Evolutionary conservation across 2,888 invertebrate genomes (phyloP).

Genomic region (Zygaena filipendulae): DNA sequence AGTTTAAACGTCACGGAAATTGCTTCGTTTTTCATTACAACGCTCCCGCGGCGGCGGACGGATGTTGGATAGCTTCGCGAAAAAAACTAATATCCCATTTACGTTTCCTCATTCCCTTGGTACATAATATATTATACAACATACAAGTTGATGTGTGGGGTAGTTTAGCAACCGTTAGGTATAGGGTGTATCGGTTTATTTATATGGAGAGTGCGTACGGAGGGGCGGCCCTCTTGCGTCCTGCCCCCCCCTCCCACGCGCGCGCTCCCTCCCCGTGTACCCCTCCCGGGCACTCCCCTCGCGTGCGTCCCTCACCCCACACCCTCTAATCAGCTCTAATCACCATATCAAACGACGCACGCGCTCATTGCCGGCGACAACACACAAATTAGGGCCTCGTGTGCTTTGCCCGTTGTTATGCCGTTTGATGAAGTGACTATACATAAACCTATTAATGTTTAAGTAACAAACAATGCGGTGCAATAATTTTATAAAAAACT

Average conservation of each 20-base stretch:
- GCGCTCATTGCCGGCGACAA: conserved; percentile 61
- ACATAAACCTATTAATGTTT: no score
- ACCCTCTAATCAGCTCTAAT: conserved; percentile 66
- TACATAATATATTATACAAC: conserved; percentile 18
- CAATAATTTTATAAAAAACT: no score
- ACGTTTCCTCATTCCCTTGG: conserved; percentile 41
- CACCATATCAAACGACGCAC: conserved; percentile 68
- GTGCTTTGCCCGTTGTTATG: conserved; percentile 21
- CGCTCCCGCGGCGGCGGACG: conserved; percentile 36
- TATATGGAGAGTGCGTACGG: conserved; percentile 58
- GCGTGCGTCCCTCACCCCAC: conserved; percentile 24
- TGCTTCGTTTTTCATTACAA: conserved; percentile 55
- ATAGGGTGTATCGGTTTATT: conserved; percentile 60
- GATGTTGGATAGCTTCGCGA: conserved; percentile 42
- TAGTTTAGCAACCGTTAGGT: conserved; percentile 33
- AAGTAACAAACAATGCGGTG: no score
- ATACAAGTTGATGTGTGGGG: conserved; percentile 28
- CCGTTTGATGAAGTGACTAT: no score
- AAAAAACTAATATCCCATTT: conserved; percentile 60
- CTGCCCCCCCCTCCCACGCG: conserved; percentile 26
- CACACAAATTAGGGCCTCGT: conserved; percentile 46
- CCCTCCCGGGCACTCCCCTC: conserved; percentile 29
- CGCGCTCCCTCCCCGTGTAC: conserved; percentile 28
- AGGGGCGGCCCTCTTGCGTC: conserved; percentile 30
- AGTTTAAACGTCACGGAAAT: conserved; percentile 37